Evolutionary conservation across 2,797 vertebrate genomes (phyloP).

Genomic region (Hephaestus fuliginosus): DNA sequence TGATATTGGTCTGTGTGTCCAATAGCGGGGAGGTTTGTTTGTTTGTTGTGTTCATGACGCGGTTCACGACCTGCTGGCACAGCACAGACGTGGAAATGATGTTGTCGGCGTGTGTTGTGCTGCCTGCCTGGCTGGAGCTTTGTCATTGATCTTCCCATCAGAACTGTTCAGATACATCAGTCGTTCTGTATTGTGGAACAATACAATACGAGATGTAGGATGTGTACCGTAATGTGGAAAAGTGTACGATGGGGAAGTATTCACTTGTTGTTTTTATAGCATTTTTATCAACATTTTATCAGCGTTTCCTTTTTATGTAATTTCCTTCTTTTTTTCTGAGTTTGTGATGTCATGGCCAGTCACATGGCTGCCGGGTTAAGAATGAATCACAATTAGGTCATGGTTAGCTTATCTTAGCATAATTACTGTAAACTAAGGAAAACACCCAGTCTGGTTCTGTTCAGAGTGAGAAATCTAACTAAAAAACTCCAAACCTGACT

Average conservation of each 20-base stretch:
- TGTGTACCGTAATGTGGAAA: slow-evolving; percentile 2
- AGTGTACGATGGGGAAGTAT: background rate
- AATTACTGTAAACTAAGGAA: background rate
- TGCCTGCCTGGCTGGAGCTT: slow-evolving; percentile 25
- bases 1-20: background rate
- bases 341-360: no score
- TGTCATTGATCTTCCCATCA: slow-evolving; percentile 44
- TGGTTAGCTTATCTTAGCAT: background rate
- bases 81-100: slow-evolving; percentile 8
- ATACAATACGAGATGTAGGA: background rate
- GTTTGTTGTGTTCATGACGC: background rate
- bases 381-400: no score
- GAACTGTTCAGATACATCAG: slow-evolving; percentile 2
- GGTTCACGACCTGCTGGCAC: background rate
- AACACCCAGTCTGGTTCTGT: background rate
- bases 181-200: slow-evolving; percentile 7
- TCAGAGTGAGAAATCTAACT: background rate
- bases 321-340: no score
- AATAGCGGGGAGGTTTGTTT: background rate
- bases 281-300: no score
- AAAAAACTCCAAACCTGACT: background rate
- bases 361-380: no score
- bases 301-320: no score
- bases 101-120: background rate
- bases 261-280: no score